Conservation (phyloP, 2,888 invertebrate genomes). For the Eubasilissa splendida region DNA sequence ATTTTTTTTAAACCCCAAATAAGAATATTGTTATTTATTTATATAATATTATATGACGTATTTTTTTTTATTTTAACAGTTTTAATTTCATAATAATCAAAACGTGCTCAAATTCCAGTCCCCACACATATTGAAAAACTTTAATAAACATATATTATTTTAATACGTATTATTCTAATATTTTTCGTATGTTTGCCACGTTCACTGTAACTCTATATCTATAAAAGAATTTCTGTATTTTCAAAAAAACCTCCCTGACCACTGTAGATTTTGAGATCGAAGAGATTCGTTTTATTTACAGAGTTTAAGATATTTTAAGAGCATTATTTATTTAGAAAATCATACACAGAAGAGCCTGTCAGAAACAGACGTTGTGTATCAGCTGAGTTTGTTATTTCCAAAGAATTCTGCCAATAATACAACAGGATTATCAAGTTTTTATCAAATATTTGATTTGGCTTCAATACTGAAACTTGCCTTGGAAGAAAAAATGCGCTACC, state of each 20-base stretch:
- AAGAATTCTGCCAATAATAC: slow-evolving; percentile 13
- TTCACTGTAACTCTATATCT: no score
- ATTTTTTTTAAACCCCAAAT: no score
- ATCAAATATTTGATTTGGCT: slow-evolving; percentile 27
- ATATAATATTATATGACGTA: no score
- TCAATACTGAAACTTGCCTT: not conserved
- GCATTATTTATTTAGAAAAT: slow-evolving; percentile 37
- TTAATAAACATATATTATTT: no score
- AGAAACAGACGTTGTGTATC: slow-evolving; percentile 19
- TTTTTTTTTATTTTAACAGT: no score
- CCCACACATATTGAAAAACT: no score
- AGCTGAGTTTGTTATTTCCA: slow-evolving; percentile 27
- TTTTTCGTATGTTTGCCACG: no score
- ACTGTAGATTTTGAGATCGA: slow-evolving; percentile 15
- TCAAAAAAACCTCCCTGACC: not conserved
- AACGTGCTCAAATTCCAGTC: no score
- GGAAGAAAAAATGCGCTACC: no score
- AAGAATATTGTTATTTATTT: no score
- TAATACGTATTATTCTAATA: no score
- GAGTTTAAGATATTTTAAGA: slow-evolving; percentile 11
- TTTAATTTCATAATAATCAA: no score
- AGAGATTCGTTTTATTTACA: slow-evolving; percentile 31
- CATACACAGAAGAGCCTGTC: slow-evolving; percentile 28
- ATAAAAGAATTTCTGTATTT: not conserved
- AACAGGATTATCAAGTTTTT: slow-evolving; percentile 16